Percentiles rank a stretch among this genome's conserved stretches.
These are phyloP conservation scores for Heliocidaris erythrogramma DNA, from an alignment of 35 echinoderm and acorn worm species.

Conservation along the genomic window DNA sequence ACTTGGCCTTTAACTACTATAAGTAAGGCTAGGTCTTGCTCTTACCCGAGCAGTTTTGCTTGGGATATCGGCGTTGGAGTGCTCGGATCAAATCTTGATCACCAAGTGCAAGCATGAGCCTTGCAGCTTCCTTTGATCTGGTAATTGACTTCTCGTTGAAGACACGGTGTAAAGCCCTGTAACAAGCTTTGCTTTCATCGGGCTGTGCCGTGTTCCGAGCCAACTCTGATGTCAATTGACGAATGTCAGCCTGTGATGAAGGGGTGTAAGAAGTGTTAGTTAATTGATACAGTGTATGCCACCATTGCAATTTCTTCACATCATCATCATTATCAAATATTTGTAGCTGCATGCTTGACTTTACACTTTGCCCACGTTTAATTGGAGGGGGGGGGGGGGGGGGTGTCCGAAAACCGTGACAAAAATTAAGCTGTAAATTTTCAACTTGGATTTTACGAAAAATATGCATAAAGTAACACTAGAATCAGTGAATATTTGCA, in stretches of 20 bases:
- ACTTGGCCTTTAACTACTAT: too few species aligned
- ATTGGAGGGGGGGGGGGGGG: too few species aligned
- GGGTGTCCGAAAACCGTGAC: too few species aligned
- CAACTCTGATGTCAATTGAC: neutral
- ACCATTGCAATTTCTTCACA: too few species aligned
- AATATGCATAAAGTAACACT: too few species aligned
- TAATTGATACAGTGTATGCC: too few species aligned
- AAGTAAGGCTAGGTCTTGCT: neutral
- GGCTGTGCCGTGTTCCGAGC: neutral
- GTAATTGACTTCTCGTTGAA: neutral
- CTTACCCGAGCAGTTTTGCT: neutral
- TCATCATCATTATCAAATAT: too few species aligned
- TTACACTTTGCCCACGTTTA: too few species aligned
- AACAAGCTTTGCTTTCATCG: neutral
- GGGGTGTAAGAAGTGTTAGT: neutral
- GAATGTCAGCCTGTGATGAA: slow-evolving; percentile 10
- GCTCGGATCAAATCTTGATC: slow-evolving; percentile 14
- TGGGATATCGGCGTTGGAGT: neutral
- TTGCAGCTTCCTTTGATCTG: slow-evolving; percentile 10
- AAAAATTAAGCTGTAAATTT: too few species aligned
- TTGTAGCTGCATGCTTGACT: too few species aligned
- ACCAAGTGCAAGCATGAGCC: slow-evolving; percentile 25
- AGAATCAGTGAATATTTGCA: too few species aligned
- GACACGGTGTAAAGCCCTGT: neutral
- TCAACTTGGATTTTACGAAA: too few species aligned